A percentile compares a stretch with the other conserved stretches of the same genome.
These are phyloP conservation scores for Melanerpes aurifrons DNA, from an alignment of 2,113 vertebrate species.

Conservation along the genomic window DNA sequence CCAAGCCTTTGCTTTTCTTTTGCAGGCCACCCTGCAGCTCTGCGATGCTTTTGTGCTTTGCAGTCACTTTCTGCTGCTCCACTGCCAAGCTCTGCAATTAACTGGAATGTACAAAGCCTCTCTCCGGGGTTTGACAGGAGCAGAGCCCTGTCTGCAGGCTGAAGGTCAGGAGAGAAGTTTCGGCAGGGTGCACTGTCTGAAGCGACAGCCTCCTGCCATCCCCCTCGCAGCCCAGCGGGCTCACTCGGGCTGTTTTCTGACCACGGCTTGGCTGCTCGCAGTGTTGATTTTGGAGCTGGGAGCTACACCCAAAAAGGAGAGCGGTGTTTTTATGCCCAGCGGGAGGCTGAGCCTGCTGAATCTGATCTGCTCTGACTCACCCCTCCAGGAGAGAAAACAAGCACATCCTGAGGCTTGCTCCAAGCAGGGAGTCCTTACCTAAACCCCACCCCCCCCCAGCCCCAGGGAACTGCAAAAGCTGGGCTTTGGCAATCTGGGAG, in stretches of 20 bases:
- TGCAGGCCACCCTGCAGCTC: not conserved
- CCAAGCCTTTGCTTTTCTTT: not conserved
- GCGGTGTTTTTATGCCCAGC: slow-evolving; percentile 52
- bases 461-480: slow-evolving; percentile 25
- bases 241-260: slow-evolving; percentile 55
- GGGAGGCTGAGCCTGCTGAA: slow-evolving; percentile 44
- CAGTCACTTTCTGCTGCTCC: slow-evolving; percentile 9
- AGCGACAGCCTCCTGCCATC: slow-evolving; percentile 60
- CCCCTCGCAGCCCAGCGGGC: slow-evolving; percentile 35
- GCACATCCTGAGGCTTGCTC: slow-evolving; percentile 50
- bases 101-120: slow-evolving; percentile 42
- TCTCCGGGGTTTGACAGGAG: slow-evolving; percentile 47
- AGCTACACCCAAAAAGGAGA: slow-evolving; percentile 47
- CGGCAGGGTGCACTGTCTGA: slow-evolving; percentile 62
- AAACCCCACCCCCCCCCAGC: not conserved
- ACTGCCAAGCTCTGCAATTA: slow-evolving; percentile 49
- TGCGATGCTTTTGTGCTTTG: slow-evolving; percentile 39
- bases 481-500: not conserved
- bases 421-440: slow-evolving; percentile 55
- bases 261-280: slow-evolving; percentile 35
- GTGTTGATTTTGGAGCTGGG: slow-evolving; percentile 63
- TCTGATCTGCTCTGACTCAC: slow-evolving; percentile 67
- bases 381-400: slow-evolving; percentile 65
- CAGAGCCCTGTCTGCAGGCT: slow-evolving; percentile 56
- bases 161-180: slow-evolving; percentile 62